phyloP scores from a whole-genome alignment of 2,888 invertebrate genomes.

The Orthosia cruda region DNA sequence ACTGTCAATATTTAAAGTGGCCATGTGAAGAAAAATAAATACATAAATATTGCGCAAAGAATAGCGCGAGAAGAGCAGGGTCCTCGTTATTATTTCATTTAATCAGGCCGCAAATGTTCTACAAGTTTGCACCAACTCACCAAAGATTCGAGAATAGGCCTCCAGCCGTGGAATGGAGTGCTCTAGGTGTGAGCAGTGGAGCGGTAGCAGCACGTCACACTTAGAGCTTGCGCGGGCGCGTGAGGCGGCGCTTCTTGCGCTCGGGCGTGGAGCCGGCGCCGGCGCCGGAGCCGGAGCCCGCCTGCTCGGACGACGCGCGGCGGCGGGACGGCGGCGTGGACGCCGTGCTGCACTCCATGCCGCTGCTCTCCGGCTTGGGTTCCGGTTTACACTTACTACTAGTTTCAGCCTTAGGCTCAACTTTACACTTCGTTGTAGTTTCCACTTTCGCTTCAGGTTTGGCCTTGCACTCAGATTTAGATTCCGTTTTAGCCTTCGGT shows the following conservation, averaged over 20 bases:
- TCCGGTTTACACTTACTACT: conserved; percentile 66
- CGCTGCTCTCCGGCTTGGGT: conserved; percentile 71
- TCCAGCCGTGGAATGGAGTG: background rate
- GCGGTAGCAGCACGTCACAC: background rate
- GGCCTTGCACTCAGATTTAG: conserved; percentile 63
- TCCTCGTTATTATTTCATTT: conserved; percentile 36
- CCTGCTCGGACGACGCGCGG: conserved; percentile 83
- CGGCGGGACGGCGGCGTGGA: conserved; percentile 83
- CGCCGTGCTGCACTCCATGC: conserved; percentile 64
- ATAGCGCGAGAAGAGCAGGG: conserved; percentile 47
- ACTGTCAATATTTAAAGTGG: conserved; percentile 52
- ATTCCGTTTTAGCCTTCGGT: conserved; percentile 63
- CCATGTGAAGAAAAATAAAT: conserved; percentile 38
- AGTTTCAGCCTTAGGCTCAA: conserved; percentile 68
- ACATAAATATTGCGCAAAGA: conserved; percentile 32
- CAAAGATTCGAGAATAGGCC: conserved; percentile 41
- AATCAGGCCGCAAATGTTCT: conserved; percentile 37
- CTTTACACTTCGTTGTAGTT: conserved; percentile 68
- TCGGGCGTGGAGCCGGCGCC: conserved; percentile 80
- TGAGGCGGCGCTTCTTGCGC: conserved; percentile 89
- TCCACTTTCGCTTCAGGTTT: conserved; percentile 69
- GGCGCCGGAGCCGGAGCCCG: conserved; percentile 51
- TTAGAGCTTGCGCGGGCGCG: conserved; percentile 88
- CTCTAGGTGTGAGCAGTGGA: background rate
- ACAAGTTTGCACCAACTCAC: conserved; percentile 50